These are phyloP conservation scores for Toxonevra muliebris DNA, from an alignment of 2,888 invertebrate species.

Conservation along the genomic window DNA sequence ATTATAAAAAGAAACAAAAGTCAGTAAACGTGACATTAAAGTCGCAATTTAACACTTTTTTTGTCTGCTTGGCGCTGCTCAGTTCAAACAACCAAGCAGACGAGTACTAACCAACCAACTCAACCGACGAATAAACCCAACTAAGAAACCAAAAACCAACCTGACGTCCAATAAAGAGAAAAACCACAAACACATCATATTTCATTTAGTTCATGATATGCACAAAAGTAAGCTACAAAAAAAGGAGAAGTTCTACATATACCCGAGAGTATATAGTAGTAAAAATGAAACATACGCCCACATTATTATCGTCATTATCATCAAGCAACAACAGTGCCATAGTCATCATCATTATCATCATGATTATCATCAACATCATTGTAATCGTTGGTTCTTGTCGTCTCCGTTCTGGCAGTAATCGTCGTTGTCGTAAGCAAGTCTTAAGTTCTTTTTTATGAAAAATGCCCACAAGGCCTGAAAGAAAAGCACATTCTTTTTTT, in stretches of 20 bases:
- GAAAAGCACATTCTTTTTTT: background rate
- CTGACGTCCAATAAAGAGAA: background rate
- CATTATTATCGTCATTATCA: conserved; percentile 15
- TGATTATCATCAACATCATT: background rate
- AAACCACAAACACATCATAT: conserved; percentile 21
- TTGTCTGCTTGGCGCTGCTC: background rate
- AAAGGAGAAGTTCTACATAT: conserved; percentile 3
- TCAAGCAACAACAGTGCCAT: background rate
- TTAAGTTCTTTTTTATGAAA: too few species aligned
- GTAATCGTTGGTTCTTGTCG: background rate
- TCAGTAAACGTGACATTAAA: conserved; percentile 26
- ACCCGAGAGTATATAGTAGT: background rate
- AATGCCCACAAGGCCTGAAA: too few species aligned
- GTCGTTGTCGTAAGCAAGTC: background rate
- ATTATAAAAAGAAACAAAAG: background rate
- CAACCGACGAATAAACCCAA: background rate
- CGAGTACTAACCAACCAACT: background rate
- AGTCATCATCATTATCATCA: conserved; percentile 2
- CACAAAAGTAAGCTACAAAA: conserved; percentile 28
- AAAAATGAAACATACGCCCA: conserved; percentile 14
- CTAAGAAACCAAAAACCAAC: background rate
- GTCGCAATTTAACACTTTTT: conserved; percentile 28
- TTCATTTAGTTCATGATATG: conserved; percentile 33
- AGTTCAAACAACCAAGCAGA: background rate
- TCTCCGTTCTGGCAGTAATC: background rate